Conservation (phyloP, 2,113 vertebrate genomes). For the Melospiza georgiana region DNA sequence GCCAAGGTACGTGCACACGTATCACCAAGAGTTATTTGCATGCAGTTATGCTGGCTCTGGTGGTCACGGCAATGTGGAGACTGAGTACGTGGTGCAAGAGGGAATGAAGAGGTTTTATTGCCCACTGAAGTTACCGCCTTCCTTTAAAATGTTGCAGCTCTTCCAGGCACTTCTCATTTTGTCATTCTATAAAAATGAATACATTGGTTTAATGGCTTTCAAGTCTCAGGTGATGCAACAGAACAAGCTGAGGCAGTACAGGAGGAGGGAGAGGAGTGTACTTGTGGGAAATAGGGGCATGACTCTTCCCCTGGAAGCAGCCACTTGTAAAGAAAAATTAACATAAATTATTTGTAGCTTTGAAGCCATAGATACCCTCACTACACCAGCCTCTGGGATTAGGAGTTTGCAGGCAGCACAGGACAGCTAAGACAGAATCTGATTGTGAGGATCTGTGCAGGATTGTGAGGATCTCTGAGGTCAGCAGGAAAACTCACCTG, state of each 20-base stretch:
- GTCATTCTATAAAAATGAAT: background rate
- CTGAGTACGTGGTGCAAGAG: background rate
- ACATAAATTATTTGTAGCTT: slow-evolving; percentile 36
- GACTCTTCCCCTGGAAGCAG: background rate
- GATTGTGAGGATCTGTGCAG: background rate
- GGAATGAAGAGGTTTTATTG: background rate
- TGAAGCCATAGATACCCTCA: background rate
- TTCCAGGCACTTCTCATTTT: background rate
- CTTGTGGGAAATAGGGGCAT: background rate
- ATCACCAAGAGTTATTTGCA: background rate
- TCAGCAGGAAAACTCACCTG: background rate
- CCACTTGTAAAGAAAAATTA: slow-evolving; percentile 2
- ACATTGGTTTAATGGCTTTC: background rate
- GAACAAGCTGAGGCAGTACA: background rate
- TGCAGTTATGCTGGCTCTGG: background rate
- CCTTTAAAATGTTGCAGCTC: background rate
- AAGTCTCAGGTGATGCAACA: background rate
- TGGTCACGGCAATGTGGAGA: background rate
- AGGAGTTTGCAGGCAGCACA: background rate
- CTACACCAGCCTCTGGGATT: background rate
- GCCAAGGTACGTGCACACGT: slow-evolving; percentile 81
- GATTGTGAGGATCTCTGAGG: background rate
- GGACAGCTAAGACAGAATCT: background rate
- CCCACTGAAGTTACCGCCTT: background rate
- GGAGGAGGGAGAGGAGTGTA: background rate